Evolutionary conservation across 1,140 invertebrate genomes (phyloP).

Genomic region (Aphaenogaster rudis): DNA sequence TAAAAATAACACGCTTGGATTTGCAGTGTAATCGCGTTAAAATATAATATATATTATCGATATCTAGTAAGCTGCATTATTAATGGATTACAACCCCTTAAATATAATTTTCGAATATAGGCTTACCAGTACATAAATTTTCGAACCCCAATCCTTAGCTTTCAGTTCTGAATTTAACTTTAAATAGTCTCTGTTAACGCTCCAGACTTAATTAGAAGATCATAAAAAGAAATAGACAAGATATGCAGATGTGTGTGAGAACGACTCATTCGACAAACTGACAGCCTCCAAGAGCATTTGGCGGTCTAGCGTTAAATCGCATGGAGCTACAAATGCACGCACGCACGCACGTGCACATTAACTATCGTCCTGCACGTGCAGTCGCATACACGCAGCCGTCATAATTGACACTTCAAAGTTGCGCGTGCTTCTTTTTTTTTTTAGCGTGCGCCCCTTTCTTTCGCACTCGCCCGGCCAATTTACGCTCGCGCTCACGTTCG

Average conservation of each 20-base stretch:
- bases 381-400: slow-evolving; percentile 38
- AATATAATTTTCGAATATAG: background rate
- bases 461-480: slow-evolving; percentile 41
- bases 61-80: background rate
- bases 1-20: too few relatives aligned
- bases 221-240: background rate
- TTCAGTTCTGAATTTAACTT: background rate
- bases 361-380: slow-evolving; percentile 43
- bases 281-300: slow-evolving; percentile 8
- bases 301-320: slow-evolving; percentile 31
- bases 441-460: slow-evolving; percentile 15
- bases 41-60: background rate
- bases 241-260: background rate
- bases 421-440: slow-evolving; percentile 36
- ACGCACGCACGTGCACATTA: slow-evolving; percentile 28
- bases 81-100: background rate
- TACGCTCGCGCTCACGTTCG: slow-evolving; percentile 29
- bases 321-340: slow-evolving; percentile 9
- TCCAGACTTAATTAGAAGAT: background rate
- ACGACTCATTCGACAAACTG: background rate
- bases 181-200: background rate
- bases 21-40: too few relatives aligned
- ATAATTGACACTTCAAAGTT: slow-evolving; percentile 63
- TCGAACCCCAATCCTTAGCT: background rate
- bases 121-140: background rate